These are phyloP conservation scores for Eutrigla gurnardus DNA, from an alignment of 2,797 vertebrate genomes.

Conservation along the genomic window DNA sequence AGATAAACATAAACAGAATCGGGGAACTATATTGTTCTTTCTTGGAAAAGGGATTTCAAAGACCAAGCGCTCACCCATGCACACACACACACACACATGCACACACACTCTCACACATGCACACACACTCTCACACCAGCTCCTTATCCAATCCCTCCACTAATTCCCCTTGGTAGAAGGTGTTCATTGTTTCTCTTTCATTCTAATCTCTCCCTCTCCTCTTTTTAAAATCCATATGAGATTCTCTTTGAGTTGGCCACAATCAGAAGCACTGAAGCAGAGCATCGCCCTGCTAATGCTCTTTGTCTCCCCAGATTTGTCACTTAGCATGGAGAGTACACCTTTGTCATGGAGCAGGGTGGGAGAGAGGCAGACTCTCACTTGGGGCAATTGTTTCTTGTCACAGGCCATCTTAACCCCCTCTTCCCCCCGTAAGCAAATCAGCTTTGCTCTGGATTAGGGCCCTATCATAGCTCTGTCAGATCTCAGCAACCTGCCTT, in stretches of 20 bases:
- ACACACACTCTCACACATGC: slow-evolving; percentile 37
- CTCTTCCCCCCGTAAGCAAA: slow-evolving; percentile 70
- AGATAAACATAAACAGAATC: slow-evolving; percentile 68
- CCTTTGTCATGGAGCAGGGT: slow-evolving; percentile 82
- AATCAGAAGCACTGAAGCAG: slow-evolving; percentile 80
- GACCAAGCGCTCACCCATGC: slow-evolving; percentile 52
- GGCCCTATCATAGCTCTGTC: slow-evolving; percentile 75
- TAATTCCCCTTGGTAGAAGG: slow-evolving; percentile 83
- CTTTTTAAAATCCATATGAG: slow-evolving; percentile 81
- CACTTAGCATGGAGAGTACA: slow-evolving; percentile 83
- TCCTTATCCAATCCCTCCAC: slow-evolving; percentile 81
- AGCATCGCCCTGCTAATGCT: slow-evolving; percentile 82
- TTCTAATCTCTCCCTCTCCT: slow-evolving; percentile 80
- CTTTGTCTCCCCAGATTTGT: slow-evolving; percentile 84
- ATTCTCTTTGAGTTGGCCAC: slow-evolving; percentile 82
- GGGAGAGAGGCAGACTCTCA: slow-evolving; percentile 76
- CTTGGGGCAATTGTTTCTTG: slow-evolving; percentile 83
- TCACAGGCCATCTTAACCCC: slow-evolving; percentile 74
- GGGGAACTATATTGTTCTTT: slow-evolving; percentile 64
- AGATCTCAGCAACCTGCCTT: slow-evolving; percentile 69
- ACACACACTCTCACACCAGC: slow-evolving; percentile 61
- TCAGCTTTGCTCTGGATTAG: slow-evolving; percentile 83
- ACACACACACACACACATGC: slow-evolving; percentile 24
- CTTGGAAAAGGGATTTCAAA: slow-evolving; percentile 67
- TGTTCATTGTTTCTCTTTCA: slow-evolving; percentile 84